Evolutionary conservation across 1,140 invertebrate species (phyloP), one percentile per base, ranked within the genome.

Genomic region (Heliconius nattereri): DNA sequence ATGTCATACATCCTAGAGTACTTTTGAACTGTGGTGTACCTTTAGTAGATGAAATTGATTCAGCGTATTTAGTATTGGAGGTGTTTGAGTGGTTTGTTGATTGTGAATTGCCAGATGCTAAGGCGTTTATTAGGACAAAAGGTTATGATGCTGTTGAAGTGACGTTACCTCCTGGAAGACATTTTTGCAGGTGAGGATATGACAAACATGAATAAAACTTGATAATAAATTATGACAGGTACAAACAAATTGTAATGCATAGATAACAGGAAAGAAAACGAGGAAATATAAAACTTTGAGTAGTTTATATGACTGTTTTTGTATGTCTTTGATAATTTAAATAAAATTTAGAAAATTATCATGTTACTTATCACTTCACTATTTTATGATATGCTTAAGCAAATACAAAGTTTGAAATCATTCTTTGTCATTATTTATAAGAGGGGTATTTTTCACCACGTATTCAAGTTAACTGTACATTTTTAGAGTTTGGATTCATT

Each of bases 81-180:
- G 79, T 84, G 8, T 92, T 94, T 70, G 87, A 92, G 74, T 94
- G 91, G 92, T 94, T 94, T 35, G 78, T 83, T 7, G 90, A 92
- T 71, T 79, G 80, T 23, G 85, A 87, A 5, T 7, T 91, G 37
- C 90, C 90, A 1, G 73, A 78, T 20, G 83, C 84, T 7, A 89
- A 88, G 76, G 88, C 83, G 0, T 92, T 81, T 83, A 54, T 91
- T 6, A 73, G 80, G 3, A 94, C 91, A 3, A 79, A 85, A 52
- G 85, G 87, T 0, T 94, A 93, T 76, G 87, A 90, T 78, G 75
- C 86, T 29, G 81, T 90, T 20, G 87, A 94, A 86, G 81, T 93
- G 0, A 78, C 76, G 3, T 85, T 92, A 60, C n/a, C 79, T 16
- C 91, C 90, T 7, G 92, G 92, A 76, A 87, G 92, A 84, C 91